Evolutionary conservation across 2,113 vertebrate species (phyloP), one percentile per base, ranked within the genome.

Genomic region (Melanerpes formicivorus): DNA sequence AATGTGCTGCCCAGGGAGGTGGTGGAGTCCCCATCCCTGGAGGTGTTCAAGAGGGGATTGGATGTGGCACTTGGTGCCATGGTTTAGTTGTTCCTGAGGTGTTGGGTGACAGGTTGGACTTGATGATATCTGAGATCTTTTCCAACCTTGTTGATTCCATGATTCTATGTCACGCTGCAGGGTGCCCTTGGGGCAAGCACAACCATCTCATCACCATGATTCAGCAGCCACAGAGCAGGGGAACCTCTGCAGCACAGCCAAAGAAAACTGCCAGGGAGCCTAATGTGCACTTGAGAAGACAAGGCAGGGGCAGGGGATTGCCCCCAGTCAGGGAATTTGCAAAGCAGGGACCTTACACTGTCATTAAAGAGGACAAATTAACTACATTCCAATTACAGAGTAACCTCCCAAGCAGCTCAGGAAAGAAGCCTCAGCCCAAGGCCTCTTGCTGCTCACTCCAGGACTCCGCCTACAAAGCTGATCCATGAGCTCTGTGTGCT

Each of bases 241-340:
- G 59, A 69, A 82, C 26, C 30, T 1, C 5, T 2, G 6, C 83
- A 59, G 80, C 85, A 56, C 77, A 80, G 79, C 93, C 84, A 34
- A 64, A 48, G 37, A 12, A 27, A 90, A 90, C 21, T 73, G 78
- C 59, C 87, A 87, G 4, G 13, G 29, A 88, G 25, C 40, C 58
- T 42, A 4, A 88, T 93, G 48, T 90, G 76, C 80, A 60, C 73
- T 95, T 19, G 59, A 86, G 87, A 84, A 91, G 84, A 75, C 63
- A 83, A 42, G 32, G 42, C 37, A 37, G 10, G 9, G 88, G 10
- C 76, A 63, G 80, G 80, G 88, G 80, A 90, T 78, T 72, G 79
- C 77, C 80, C 93, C 80, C 70, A 60, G 93, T 83, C 90, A 66
- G 67, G 81, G 91, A 82, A 46, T 84, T 93, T 87, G 82, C 82